Percentiles rank a stretch among this genome's conserved stretches.
These are phyloP conservation scores for Mionectes macconnelli DNA, from an alignment of 2,113 vertebrate genomes.

Conservation along the genomic window DNA sequence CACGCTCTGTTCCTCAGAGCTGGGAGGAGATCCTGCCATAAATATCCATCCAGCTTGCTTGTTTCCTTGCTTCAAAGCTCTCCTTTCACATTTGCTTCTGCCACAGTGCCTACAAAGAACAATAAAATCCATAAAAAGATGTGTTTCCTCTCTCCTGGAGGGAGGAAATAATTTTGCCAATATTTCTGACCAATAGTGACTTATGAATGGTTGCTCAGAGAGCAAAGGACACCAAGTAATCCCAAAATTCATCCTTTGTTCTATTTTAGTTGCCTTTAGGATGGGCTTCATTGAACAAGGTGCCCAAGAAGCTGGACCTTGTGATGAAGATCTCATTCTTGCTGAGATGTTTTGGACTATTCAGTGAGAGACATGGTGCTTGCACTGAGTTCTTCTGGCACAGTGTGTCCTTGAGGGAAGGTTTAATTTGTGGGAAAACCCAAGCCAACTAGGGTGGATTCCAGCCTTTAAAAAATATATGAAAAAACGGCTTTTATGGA, in stretches of 20 bases:
- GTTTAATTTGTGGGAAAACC: not conserved
- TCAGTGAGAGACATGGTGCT: accelerated
- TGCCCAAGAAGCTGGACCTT: not conserved
- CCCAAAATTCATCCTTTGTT: not conserved
- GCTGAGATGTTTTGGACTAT: not conserved
- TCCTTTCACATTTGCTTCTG: not conserved
- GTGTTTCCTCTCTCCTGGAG: not conserved
- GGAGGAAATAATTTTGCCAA: not conserved
- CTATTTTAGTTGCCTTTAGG: not conserved
- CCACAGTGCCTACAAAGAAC: not conserved
- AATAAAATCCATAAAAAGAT: slow-evolving; percentile 9
- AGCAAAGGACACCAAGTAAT: not conserved
- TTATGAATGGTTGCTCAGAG: not conserved
- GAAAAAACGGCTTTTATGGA: not conserved
- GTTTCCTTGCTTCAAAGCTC: slow-evolving; percentile 36
- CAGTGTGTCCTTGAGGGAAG: not conserved
- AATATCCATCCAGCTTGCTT: not conserved
- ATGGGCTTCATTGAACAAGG: not conserved
- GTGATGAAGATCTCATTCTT: not conserved
- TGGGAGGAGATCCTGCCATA: not conserved
- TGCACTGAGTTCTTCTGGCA: not conserved
- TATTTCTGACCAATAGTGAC: not conserved
- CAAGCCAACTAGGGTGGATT: not conserved
- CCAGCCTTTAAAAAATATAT: not conserved
- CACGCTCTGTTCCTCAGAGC: not conserved